Evolutionary conservation across 2,797 vertebrate genomes (phyloP).

Genomic region (Sebastes taczanowskii): DNA sequence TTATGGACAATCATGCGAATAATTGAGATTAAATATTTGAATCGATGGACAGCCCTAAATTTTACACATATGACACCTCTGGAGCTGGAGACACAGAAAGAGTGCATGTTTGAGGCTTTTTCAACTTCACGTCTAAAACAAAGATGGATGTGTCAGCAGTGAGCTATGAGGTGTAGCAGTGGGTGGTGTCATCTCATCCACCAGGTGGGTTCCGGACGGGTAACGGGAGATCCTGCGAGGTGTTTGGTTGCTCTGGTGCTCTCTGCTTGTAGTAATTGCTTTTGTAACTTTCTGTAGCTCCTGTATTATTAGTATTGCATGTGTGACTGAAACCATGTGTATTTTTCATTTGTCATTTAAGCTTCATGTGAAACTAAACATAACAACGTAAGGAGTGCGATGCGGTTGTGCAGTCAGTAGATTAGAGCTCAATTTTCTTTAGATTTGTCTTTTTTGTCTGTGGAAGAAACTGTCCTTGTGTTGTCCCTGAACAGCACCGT

Average conservation of each 20-base stretch:
- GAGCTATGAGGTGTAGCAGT: not conserved
- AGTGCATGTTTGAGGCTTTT: not conserved
- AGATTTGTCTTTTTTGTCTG: not conserved
- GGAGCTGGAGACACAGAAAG: constrained; percentile 11
- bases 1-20: no score
- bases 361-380: not conserved
- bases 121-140: constrained; percentile 4
- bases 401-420: not conserved
- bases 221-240: constrained; percentile 48
- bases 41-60: not conserved
- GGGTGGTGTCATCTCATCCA: constrained; percentile 41
- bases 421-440: not conserved
- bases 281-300: constrained; percentile 20
- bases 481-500: not conserved
- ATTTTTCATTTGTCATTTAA: not conserved
- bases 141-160: constrained; percentile 12
- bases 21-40: not conserved
- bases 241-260: constrained; percentile 42
- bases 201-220: constrained; percentile 47
- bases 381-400: not conserved
- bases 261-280: constrained; percentile 23
- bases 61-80: constrained; percentile 25
- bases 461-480: not conserved
- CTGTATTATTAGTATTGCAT: constrained; percentile 14
- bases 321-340: not conserved